These are phyloP conservation scores for Cephus cinctus DNA, from an alignment of 1,140 invertebrate genomes.

Conservation along the genomic window DNA sequence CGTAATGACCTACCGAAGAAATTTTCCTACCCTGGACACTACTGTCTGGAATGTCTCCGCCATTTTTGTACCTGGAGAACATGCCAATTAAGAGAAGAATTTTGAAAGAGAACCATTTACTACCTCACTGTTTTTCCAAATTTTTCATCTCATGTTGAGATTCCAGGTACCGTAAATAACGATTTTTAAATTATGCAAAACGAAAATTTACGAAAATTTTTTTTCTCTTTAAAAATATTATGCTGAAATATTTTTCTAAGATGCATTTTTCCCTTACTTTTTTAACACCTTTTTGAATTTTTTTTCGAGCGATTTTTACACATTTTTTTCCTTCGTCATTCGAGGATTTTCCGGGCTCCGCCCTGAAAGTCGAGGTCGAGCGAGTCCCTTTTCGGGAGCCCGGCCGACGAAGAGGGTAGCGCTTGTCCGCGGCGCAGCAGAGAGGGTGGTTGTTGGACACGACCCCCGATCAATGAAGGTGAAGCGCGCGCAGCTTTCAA, in stretches of 20 bases:
- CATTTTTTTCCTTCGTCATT: slow-evolving; percentile 13
- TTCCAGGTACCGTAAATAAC: no score
- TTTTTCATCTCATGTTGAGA: no score
- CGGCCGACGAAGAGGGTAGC: slow-evolving; percentile 32
- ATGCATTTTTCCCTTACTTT: slow-evolving; percentile 10
- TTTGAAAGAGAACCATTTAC: no score
- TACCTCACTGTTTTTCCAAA: no score
- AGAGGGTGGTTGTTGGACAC: slow-evolving; percentile 32
- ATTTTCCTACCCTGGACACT: no score
- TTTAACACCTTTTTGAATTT: slow-evolving; percentile 10
- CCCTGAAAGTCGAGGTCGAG: slow-evolving; percentile 43
- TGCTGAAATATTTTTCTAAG: neutral
- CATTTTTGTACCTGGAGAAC: no score
- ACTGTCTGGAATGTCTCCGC: no score
- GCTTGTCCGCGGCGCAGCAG: slow-evolving; percentile 24
- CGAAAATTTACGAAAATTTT: no score
- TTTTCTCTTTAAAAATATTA: no score
- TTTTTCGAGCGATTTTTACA: slow-evolving; percentile 3
- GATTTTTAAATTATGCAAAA: no score
- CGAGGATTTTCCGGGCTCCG: slow-evolving; percentile 41
- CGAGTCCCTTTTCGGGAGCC: slow-evolving; percentile 31
- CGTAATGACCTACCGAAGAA: no score
- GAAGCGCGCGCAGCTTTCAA: slow-evolving; percentile 46
- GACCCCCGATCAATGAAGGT: slow-evolving; percentile 48
- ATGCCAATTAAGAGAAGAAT: no score